Evolutionary conservation across 1,140 invertebrate genomes (phyloP).

Genomic region (Drosophila neocordata): DNA sequence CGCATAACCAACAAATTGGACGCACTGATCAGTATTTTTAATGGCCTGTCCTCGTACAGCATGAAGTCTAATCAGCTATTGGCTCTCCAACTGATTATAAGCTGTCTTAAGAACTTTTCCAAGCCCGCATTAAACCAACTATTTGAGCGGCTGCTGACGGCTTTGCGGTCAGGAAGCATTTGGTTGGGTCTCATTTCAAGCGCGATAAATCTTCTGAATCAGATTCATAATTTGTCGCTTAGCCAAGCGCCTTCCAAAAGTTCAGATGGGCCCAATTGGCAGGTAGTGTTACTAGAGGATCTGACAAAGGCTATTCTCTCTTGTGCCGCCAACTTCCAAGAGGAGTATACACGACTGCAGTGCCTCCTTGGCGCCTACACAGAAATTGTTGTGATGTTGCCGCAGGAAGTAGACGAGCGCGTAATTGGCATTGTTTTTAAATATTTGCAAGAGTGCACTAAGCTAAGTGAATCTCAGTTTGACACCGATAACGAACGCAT

Average conservation of each 20-base stretch:
- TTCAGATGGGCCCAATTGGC: slow-evolving; percentile 35
- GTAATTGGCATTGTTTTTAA: slow-evolving; percentile 64
- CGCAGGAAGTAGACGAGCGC: slow-evolving; percentile 22
- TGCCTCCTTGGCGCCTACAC: slow-evolving; percentile 64
- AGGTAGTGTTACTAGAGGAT: slow-evolving; percentile 42
- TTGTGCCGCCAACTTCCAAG: slow-evolving; percentile 44
- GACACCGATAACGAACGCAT: slow-evolving; percentile 76
- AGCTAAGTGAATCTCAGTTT: slow-evolving; percentile 61
- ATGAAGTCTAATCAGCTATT: slow-evolving; percentile 66
- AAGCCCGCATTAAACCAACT: slow-evolving; percentile 71
- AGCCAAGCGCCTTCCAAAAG: slow-evolving; percentile 45
- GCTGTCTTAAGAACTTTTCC: slow-evolving; percentile 58
- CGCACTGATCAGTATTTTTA: slow-evolving; percentile 63
- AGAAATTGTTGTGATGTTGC: slow-evolving; percentile 63
- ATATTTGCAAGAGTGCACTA: slow-evolving; percentile 60
- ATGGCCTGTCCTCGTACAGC: slow-evolving; percentile 59
- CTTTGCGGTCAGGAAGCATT: slow-evolving; percentile 51
- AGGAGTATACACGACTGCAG: slow-evolving; percentile 47
- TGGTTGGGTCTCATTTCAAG: slow-evolving; percentile 63
- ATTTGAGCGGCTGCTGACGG: slow-evolving; percentile 52
- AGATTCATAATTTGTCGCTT: slow-evolving; percentile 54
- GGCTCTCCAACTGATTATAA: slow-evolving; percentile 56
- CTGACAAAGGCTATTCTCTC: slow-evolving; percentile 25
- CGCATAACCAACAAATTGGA: slow-evolving; percentile 77
- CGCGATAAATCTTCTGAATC: slow-evolving; percentile 48